Evolutionary conservation across 2,888 invertebrate genomes (phyloP).

Genomic region (Clivina fossor): DNA sequence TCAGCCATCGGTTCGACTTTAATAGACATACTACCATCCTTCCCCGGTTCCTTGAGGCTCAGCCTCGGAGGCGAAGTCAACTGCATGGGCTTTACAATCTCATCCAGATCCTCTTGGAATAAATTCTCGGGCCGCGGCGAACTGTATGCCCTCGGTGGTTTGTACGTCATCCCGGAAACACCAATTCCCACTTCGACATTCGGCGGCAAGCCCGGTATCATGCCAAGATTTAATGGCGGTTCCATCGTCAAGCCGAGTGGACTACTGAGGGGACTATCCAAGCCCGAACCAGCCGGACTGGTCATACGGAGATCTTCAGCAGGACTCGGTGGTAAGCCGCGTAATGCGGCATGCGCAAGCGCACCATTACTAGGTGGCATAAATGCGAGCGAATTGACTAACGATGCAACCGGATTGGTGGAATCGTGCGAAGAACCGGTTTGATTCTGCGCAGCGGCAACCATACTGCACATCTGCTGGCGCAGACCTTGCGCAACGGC

Average conservation of each 20-base stretch:
- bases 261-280: constrained; percentile 60
- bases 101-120: constrained; percentile 66
- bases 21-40: constrained; percentile 56
- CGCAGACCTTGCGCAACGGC: constrained; percentile 83
- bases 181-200: constrained; percentile 61
- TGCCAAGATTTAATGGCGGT: constrained; percentile 53
- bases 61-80: constrained; percentile 47
- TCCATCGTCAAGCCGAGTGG: constrained; percentile 70
- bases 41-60: constrained; percentile 5
- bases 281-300: constrained; percentile 56
- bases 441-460: constrained; percentile 65
- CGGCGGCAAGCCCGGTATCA: constrained; percentile 50
- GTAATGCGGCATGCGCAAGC: constrained; percentile 52
- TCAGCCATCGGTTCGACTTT: constrained; percentile 72
- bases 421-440: constrained; percentile 56
- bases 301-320: constrained; percentile 48
- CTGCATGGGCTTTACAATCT: constrained; percentile 63
- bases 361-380: constrained; percentile 49
- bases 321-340: constrained; percentile 50
- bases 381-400: constrained; percentile 52
- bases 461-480: constrained; percentile 85
- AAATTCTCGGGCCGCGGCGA: constrained; percentile 62
- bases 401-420: constrained; percentile 51
- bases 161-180: constrained; percentile 66
- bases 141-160: constrained; percentile 63